Base-by-base conservation (phyloP, 2,113 vertebrate species). In the Rhizomys pruinosus region DNA sequence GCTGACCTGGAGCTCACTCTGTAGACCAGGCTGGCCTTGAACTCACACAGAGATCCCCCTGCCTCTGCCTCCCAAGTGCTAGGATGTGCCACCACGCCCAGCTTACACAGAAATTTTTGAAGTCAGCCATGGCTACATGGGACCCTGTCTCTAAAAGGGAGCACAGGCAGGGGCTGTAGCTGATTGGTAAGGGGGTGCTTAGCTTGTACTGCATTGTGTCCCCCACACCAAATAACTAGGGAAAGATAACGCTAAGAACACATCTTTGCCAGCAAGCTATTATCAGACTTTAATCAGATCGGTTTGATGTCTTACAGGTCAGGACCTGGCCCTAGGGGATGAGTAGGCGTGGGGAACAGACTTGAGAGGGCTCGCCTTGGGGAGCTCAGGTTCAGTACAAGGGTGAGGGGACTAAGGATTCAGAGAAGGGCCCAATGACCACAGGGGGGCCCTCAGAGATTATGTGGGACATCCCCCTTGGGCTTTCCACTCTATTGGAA, bases 141-240 rank as follows among this genome's bases (percentile, higher is more conserved):
- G 63, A 34, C 32, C 32, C 66, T 34, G 3, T 39, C 42, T 55
- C 42, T n/a, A 68, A 52, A 84, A 34, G 20, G 5, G 20, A 19
- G 3, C 3, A 10, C 0, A 1, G 5, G 20, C 0, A 1, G 5
- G 20, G 47, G 15, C 3, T 37, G 69, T 71, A 20, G 52, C 66
- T 55, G 64, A 85, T 7, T 59, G n/a, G 47, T 73, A 73, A 25
- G 25, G 6, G 34, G 15, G 25, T 23, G 29, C 47, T 44, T 61
- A 44, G 39, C 27, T 10, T 63, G 34, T 44, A 42, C 37, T 11
- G 10, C 29, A 23, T 10, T 44, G 57, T 20, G 11, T 63, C 55
- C 22, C 37, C 29, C n/a, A 57, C 20, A 87, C 25, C 37, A n/a
- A 74, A 76, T 74, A 88, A 77, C 29, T 22, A 66, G 55, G 72